Conservation (phyloP, 2,888 invertebrate genomes). For the Luffia ferchaultella region DNA sequence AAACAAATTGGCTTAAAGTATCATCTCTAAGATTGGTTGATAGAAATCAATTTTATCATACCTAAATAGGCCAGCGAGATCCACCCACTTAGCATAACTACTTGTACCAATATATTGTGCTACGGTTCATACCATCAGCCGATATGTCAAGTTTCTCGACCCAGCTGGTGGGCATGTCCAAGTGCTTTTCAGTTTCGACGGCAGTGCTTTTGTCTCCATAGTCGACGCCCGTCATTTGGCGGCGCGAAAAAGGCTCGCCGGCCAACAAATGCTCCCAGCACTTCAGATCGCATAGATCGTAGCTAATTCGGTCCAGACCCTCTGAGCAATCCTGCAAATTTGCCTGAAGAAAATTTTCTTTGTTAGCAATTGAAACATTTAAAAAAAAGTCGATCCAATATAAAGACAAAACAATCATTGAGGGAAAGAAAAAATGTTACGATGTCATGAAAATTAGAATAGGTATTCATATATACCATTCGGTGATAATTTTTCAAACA, state of each 20-base stretch:
- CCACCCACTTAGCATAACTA: too few relatives aligned
- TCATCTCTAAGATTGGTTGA: too few relatives aligned
- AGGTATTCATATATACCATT: too few relatives aligned
- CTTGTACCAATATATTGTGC: too few relatives aligned
- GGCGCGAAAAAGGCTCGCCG: conserved; percentile 69
- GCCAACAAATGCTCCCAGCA: conserved; percentile 80
- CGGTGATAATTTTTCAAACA: too few relatives aligned
- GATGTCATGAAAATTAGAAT: too few relatives aligned
- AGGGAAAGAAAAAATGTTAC: too few relatives aligned
- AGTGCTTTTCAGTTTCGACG: conserved; percentile 70
- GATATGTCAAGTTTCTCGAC: conserved; percentile 72
- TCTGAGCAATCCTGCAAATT: conserved; percentile 68
- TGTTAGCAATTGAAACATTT: not conserved
- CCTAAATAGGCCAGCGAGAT: too few relatives aligned
- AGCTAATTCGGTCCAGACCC: conserved; percentile 62
- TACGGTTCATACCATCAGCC: conserved; percentile 57
- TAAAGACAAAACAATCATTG: too few relatives aligned
- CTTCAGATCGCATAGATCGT: conserved; percentile 65
- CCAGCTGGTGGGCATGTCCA: conserved; percentile 81
- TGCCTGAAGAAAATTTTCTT: conserved; percentile 37
- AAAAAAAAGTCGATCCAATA: too few relatives aligned
- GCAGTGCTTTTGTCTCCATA: conserved; percentile 40
- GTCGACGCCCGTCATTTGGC: conserved; percentile 62
- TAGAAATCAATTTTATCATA: too few relatives aligned
- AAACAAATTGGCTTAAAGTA: too few relatives aligned